Base-by-base conservation (phyloP, 2,113 vertebrate genomes). In the Bettongia penicillata region DNA sequence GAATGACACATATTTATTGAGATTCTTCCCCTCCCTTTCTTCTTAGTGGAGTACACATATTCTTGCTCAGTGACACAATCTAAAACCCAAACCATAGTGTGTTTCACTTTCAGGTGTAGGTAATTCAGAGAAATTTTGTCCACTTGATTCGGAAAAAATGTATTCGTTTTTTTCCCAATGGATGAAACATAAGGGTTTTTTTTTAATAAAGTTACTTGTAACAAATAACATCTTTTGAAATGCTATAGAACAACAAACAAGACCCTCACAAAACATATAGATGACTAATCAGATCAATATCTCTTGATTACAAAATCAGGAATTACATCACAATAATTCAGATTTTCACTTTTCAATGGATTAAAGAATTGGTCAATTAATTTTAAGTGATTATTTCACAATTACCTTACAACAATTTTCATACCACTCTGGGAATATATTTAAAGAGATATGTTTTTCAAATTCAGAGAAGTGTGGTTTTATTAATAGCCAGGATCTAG, bases 51-150 rank as follows among this genome's bases (percentile, higher is more conserved):
- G 12, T 77, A 50, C 10, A 9, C 10, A 9, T 48, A 37, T 3
- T 92, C 50, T 91, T 25, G 8, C 93, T 98, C 22, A 91, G n/a
- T 57, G 53, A 95, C 7, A 43, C 28, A 4, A 0, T 24, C 24
- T 91, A 93, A 97, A 93, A 51, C 31, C 52, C 90, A 96, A 97
- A 94, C 53, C 94, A 95, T 47, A 94, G n/a, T 31, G 37, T 96
- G 51, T 84, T 22, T 84, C 89, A 26, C 51, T 77, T 94, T 96
- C 57, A 96, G 47, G 90, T 94, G 96, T n/a, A 94, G 77, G 51
- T 28, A 43, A 93, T 53, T 50, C 53, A 22, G 25, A 50, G 37
- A 25, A 49, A 51, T n/a, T 95, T 93, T 96, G 31, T 94, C 91
- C 51, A 53, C 89, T 55, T 37, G 48, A 47, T 95, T 93, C n/a